These are phyloP conservation scores for Drosophila grimshawi DNA, from an alignment of 1,140 invertebrate genomes.

Conservation along the genomic window DNA sequence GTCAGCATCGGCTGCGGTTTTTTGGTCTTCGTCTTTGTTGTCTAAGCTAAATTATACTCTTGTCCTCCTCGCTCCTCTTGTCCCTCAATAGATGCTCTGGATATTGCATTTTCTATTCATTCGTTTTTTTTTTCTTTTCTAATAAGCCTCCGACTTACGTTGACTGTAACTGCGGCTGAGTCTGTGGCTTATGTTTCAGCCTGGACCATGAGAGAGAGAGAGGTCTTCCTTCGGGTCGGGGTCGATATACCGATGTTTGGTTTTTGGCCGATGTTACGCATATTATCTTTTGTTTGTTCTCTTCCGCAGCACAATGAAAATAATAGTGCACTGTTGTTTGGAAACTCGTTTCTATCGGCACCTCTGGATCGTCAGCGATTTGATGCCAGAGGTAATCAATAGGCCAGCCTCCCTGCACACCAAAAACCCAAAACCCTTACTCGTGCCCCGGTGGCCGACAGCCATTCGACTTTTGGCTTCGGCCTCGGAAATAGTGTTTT, in stretches of 20 bases:
- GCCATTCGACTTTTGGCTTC: neutral
- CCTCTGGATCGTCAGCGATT: conserved; percentile 27
- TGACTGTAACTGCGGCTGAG: conserved; percentile 26
- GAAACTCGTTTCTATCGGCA: conserved; percentile 15
- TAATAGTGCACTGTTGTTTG: conserved; percentile 12
- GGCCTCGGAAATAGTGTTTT: too few species aligned
- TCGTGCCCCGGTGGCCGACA: neutral
- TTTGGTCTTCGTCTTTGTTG: conserved; percentile 47
- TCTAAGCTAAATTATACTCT: conserved; percentile 58
- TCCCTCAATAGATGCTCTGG: neutral
- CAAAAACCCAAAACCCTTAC: neutral
- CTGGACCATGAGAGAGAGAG: neutral
- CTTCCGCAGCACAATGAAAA: conserved; percentile 18
- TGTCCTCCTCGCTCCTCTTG: conserved; percentile 11
- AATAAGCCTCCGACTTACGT: conserved; percentile 19
- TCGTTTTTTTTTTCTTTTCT: conserved; percentile 4
- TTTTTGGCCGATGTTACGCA: conserved; percentile 33
- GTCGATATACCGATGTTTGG: conserved; percentile 2
- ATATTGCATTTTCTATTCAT: conserved; percentile 5
- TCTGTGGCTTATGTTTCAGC: conserved; percentile 28
- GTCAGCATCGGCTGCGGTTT: conserved; percentile 63
- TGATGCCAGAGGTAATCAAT: conserved; percentile 45
- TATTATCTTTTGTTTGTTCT: conserved; percentile 35
- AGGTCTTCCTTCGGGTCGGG: neutral
- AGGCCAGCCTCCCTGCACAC: conserved; percentile 25